phyloP scores from a whole-genome alignment of 2,797 vertebrate genomes.

The Macropus fuliginosus region DNA sequence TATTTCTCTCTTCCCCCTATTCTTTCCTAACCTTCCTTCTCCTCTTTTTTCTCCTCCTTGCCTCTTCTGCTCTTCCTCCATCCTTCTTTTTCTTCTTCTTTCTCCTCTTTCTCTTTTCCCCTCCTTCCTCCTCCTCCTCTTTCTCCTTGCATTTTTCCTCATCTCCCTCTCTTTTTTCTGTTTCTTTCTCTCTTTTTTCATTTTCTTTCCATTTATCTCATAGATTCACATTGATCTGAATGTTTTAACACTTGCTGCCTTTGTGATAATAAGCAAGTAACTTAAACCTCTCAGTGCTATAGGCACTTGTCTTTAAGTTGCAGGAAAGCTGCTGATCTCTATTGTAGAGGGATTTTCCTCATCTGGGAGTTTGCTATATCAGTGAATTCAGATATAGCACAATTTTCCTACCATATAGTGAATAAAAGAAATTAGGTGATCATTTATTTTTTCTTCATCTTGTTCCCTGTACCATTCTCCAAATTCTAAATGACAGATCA shows the following conservation, averaged over 20 bases:
- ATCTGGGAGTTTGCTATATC: background rate
- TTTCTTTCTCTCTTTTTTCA: background rate
- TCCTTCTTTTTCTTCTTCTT: no score
- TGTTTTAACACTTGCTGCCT: background rate
- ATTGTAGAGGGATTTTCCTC: background rate
- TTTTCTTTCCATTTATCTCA: background rate
- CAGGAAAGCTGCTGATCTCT: constrained; percentile 40
- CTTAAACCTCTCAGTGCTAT: background rate
- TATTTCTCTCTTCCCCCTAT: background rate
- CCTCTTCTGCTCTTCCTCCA: background rate
- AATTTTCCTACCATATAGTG: constrained; percentile 21
- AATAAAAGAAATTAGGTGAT: constrained; percentile 28
- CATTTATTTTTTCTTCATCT: constrained; percentile 45
- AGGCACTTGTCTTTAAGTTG: constrained; percentile 45
- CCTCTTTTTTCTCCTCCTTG: no score
- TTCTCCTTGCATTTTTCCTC: no score
- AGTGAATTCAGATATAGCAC: background rate
- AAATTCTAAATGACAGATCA: background rate
- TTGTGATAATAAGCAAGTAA: background rate
- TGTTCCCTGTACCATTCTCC: constrained; percentile 1
- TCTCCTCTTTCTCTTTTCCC: no score
- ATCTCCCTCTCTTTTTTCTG: no score
- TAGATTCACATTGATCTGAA: background rate
- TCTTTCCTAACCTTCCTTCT: background rate
- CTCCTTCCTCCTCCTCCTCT: no score